Evolutionary conservation across 92 coral and sea anemone genomes (phyloP), one percentile per base, ranked within the genome.

Genomic region (Montipora capitata): DNA sequence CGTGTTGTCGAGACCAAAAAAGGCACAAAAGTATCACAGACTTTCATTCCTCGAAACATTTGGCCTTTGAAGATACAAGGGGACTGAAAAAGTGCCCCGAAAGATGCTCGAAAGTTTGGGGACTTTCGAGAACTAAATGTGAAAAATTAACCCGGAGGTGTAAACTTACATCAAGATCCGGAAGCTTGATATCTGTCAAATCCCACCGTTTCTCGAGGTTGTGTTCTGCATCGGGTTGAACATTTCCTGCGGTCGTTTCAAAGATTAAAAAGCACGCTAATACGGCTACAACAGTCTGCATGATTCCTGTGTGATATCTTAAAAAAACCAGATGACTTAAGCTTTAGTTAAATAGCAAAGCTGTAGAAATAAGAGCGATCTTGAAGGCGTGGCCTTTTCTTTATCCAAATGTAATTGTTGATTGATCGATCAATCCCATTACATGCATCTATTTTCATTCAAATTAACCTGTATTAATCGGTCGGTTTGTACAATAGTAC

Each of bases 261-360:
- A 70, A 45, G 44, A 48, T 66, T 41, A 89, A 59, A 77, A 78
- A 13, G 63, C 85, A 83, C 8, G 84, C 38, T 15, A 57, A 73
- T 54, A 82, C 79, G 43, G 75, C 45, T 16, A 71, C 54, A 16
- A 84, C 4, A 14, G 43, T 58, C 16, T 84, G 78, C 93, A 89
- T 89, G 20, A 65, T 89, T 65, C 10, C 6, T 12, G 44, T 61
- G 27, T 2, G 41, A 5, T 45, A 2, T 17, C 4, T 2, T 0
- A 57, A 45, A 17, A 35, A 3, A 5, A 48, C 52, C 5, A 11
- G 38, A 5, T 42, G 41, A 42, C 6, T 44, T 3, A 54, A 7
- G 12, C 17, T 18, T 16, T 4, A 5, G 40, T 3, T 20, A 5
- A 3, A 75, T 3, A 15, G 62, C 13, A 56, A 3, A 10, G 13